Evolutionary conservation across 2,797 vertebrate species (phyloP).

Genomic region (Hirundo rustica): DNA sequence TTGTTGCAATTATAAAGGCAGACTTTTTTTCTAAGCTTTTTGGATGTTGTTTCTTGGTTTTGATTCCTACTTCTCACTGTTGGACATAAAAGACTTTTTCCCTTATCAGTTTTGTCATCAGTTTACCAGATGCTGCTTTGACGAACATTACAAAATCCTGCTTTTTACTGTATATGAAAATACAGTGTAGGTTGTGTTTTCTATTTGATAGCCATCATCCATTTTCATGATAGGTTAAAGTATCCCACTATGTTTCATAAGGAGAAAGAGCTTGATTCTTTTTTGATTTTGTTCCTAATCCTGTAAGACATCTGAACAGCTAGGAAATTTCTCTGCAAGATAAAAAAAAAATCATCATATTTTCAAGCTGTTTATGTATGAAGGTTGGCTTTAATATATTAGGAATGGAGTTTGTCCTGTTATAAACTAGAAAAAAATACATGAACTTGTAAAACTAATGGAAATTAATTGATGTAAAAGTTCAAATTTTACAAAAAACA

Average conservation of each 20-base stretch:
- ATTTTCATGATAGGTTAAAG: neutral
- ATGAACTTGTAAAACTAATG: neutral
- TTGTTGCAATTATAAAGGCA: neutral
- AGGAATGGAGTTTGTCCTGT: fast-evolving
- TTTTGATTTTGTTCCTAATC: neutral
- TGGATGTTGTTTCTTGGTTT: neutral
- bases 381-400: neutral
- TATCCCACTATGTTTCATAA: neutral
- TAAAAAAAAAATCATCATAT: fast-evolving
- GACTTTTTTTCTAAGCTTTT: neutral
- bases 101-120: neutral
- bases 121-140: neutral
- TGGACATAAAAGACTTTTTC: neutral
- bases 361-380: neutral
- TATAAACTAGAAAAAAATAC: neutral
- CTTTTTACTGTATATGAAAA: neutral
- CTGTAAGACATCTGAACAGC: neutral
- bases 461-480: neutral
- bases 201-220: neutral
- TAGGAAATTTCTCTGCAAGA: neutral
- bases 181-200: neutral
- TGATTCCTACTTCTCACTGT: neutral
- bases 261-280: neutral
- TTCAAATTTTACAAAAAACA: no score
- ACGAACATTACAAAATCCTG: neutral